Evolutionary conservation across 2,888 invertebrate genomes (phyloP).

Genomic region (Tetramorium bicarinatum): DNA sequence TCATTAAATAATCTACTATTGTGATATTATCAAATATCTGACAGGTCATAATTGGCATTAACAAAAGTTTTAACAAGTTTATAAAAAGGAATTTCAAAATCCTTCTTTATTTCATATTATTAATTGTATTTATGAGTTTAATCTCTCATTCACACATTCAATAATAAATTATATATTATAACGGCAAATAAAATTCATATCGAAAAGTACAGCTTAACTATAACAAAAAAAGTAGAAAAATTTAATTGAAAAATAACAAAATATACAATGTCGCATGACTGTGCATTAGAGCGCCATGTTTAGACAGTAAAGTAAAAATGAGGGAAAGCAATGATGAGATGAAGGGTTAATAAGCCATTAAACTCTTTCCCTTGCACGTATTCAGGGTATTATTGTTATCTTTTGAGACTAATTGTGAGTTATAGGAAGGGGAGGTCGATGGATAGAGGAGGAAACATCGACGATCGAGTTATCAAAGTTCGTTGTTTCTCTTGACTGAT

Average conservation of each 20-base stretch:
- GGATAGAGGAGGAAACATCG: slow-evolving; percentile 11
- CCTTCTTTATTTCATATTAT: neutral
- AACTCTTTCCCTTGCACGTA: slow-evolving; percentile 27
- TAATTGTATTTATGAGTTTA: neutral
- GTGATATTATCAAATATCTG: neutral
- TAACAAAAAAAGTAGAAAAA: neutral
- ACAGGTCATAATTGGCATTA: neutral
- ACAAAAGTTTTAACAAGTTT: neutral
- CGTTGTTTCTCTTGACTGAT: slow-evolving; percentile 54
- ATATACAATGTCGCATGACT: neutral
- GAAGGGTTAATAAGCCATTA: slow-evolving; percentile 44
- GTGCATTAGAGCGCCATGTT: slow-evolving; percentile 1
- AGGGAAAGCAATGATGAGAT: neutral
- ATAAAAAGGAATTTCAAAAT: neutral
- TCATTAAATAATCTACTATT: neutral
- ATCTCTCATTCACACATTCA: neutral
- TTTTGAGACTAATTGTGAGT: neutral
- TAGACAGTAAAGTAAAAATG: neutral
- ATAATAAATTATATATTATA: slow-evolving; percentile 1
- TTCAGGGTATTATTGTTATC: slow-evolving; percentile 28
- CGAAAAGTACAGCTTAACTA: neutral
- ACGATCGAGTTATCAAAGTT: slow-evolving; percentile 37
- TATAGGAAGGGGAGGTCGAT: neutral
- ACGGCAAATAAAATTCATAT: neutral
- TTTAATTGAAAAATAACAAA: neutral